A percentile compares a stretch with the other conserved stretches of the same genome.
Conservation (phyloP, 2,797 vertebrate genomes). For the Pangasius larnaudii region DNA sequence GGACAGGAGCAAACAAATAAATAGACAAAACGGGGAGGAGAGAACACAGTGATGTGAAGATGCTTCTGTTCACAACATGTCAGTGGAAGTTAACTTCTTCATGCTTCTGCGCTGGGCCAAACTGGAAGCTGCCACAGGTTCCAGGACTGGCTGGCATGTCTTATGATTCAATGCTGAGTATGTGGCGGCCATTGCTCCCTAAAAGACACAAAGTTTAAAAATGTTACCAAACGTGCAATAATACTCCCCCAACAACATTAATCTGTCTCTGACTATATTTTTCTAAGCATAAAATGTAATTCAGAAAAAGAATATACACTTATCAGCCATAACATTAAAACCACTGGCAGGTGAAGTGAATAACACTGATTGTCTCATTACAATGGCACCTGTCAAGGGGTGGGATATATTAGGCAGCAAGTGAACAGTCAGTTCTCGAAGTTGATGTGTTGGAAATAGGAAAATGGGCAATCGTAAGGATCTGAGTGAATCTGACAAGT, state of each 20-base stretch:
- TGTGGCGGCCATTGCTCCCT: constrained; percentile 94
- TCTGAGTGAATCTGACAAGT: too few species aligned
- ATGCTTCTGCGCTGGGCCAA: constrained; percentile 95
- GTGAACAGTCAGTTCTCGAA: too few species aligned
- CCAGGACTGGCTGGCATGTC: constrained; percentile 92
- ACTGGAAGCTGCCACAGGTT: constrained; percentile 94
- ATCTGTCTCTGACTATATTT: not conserved
- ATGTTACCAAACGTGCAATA: not conserved
- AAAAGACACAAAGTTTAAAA: constrained; percentile 26
- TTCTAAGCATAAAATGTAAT: not conserved
- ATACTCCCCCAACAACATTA: not conserved
- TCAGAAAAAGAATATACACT: not conserved
- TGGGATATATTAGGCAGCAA: too few species aligned
- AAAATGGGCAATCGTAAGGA: too few species aligned
- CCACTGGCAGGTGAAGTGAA: too few species aligned
- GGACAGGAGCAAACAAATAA: constrained; percentile 58
- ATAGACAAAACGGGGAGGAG: constrained; percentile 44
- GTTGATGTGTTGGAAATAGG: too few species aligned
- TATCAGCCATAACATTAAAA: too few species aligned
- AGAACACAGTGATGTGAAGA: constrained; percentile 61
- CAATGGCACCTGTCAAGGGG: too few species aligned
- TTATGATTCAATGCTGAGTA: constrained; percentile 94
- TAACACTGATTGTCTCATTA: too few species aligned
- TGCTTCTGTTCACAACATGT: constrained; percentile 81
- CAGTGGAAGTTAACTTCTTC: constrained; percentile 97